Percentiles rank a stretch among this genome's conserved stretches.
phyloP scores from a whole-genome alignment of 2,797 vertebrate genomes.

The Pipistrellus pipistrellus region DNA sequence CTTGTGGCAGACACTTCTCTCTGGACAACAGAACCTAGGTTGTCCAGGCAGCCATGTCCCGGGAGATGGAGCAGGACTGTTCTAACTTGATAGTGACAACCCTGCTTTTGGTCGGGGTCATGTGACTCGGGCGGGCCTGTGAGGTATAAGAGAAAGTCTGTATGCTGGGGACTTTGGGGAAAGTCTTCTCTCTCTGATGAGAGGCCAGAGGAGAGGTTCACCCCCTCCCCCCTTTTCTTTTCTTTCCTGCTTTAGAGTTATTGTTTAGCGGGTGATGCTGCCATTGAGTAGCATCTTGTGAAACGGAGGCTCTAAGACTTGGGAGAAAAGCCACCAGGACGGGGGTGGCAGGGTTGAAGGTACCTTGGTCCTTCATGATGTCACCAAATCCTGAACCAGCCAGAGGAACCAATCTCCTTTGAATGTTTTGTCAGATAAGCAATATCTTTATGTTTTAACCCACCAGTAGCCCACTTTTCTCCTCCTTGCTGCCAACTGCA shows the following conservation, averaged over 20 bases:
- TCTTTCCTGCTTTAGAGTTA: neutral
- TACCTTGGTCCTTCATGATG: neutral
- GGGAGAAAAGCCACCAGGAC: neutral
- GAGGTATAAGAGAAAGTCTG: neutral
- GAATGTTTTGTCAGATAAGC: neutral
- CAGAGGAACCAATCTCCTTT: neutral
- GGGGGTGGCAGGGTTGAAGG: neutral
- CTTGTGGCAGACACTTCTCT: neutral
- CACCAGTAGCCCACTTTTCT: neutral
- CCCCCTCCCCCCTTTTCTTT: neutral
- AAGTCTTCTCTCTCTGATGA: neutral
- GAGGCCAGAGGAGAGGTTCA: neutral
- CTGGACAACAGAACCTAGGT: neutral
- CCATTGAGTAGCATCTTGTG: neutral
- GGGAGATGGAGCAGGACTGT: neutral
- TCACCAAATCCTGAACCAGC: neutral
- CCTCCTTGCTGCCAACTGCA: neutral
- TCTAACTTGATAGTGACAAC: neutral
- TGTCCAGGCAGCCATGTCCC: neutral
- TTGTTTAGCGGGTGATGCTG: neutral
- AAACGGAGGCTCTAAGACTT: neutral
- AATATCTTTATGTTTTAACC: neutral
- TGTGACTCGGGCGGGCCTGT: neutral
- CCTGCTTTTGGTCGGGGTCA: neutral
- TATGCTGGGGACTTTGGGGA: neutral